phyloP scores from a whole-genome alignment of 2,113 vertebrate species.

The Gallinago paraguaiae region DNA sequence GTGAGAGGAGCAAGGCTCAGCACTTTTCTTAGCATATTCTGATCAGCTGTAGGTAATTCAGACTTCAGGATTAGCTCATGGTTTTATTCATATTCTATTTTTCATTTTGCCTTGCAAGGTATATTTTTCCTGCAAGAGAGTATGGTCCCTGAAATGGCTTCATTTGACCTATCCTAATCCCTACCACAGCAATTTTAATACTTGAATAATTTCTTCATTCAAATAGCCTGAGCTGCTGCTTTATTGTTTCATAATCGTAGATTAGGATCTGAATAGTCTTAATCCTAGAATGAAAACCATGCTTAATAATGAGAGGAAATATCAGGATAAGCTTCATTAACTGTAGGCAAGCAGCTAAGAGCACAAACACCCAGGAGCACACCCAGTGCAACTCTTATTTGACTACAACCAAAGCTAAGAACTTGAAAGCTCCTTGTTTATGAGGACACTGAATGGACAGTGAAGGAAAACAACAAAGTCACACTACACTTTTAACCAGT shows the following conservation, averaged over 20 bases:
- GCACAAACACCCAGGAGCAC: not conserved
- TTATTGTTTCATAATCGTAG: not conserved
- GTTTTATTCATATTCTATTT: not conserved
- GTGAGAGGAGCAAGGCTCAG: not conserved
- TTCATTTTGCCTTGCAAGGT: not conserved
- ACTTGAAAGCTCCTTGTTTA: not conserved
- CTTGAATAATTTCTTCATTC: not conserved
- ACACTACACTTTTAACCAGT: not conserved
- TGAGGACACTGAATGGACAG: not conserved
- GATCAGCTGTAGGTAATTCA: not conserved
- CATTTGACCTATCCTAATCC: not conserved
- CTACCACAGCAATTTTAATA: not conserved
- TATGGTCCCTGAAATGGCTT: not conserved
- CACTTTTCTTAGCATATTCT: not conserved
- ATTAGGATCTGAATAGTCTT: not conserved
- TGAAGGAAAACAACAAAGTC: not conserved
- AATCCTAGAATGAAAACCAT: not conserved
- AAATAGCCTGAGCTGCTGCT: not conserved
- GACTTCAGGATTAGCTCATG: not conserved
- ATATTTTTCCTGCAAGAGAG: not conserved
- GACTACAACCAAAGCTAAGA: not conserved
- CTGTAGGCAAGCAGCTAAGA: not conserved
- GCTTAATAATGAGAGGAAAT: not conserved
- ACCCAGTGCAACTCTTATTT: not conserved
- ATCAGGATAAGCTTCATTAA: not conserved